Conservation (phyloP, 2,888 invertebrate genomes). For the Pammene aurita region DNA sequence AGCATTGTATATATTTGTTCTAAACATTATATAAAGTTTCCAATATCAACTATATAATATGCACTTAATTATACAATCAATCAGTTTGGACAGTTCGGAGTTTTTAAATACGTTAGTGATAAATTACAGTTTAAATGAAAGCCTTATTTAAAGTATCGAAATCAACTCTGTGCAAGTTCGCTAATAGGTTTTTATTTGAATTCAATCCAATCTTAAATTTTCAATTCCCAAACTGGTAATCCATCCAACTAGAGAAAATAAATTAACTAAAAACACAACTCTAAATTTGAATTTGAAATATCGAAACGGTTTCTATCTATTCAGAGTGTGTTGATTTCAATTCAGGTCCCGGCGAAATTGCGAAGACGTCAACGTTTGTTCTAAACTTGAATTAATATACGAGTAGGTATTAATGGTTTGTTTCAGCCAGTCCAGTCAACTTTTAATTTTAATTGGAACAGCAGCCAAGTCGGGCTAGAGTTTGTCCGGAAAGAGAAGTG, state of each 20-base stretch:
- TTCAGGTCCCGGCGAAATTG: conserved; percentile 24
- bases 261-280: conserved; percentile 5
- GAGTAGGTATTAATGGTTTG: conserved; percentile 1
- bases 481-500: not conserved
- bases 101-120: no score
- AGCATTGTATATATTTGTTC: not conserved
- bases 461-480: not conserved
- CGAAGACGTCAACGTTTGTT: conserved; percentile 25
- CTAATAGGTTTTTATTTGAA: conserved; percentile 3
- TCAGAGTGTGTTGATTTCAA: conserved; percentile 4
- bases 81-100: no score
- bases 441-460: conserved; percentile 22
- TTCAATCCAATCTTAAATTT: conserved; percentile 6
- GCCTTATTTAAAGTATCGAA: no score
- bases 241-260: conserved; percentile 5
- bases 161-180: not conserved
- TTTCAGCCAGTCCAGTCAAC: not conserved
- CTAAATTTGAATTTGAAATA: conserved; percentile 23
- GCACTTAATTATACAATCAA: no score
- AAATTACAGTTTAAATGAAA: no score
- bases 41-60: no score
- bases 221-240: not conserved
- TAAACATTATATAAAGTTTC: not conserved
- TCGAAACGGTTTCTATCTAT: conserved; percentile 17
- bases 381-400: conserved; percentile 35